These are phyloP conservation scores for Dasypogon diadema DNA, from an alignment of 2,888 invertebrate genomes.

Conservation along the genomic window DNA sequence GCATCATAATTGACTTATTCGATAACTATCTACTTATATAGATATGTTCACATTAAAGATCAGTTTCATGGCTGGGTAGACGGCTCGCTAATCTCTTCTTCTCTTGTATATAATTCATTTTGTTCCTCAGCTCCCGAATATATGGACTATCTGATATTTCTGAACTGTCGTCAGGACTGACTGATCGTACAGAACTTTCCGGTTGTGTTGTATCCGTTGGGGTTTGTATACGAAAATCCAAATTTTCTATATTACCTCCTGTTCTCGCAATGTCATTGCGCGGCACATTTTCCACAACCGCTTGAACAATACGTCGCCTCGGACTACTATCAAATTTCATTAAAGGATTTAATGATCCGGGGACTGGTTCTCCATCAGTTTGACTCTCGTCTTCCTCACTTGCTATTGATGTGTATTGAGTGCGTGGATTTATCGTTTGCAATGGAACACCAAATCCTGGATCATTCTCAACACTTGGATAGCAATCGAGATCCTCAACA, in stretches of 20 bases:
- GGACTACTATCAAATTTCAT: slow-evolving; percentile 8
- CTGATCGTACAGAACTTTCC: slow-evolving; percentile 14
- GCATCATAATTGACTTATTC: no score
- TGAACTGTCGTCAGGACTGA: slow-evolving; percentile 17
- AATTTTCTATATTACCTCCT: not conserved
- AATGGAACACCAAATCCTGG: slow-evolving; percentile 23
- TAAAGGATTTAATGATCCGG: not conserved
- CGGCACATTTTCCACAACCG: not conserved
- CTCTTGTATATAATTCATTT: slow-evolving; percentile 6
- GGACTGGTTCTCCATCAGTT: not conserved
- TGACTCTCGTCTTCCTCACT: not conserved
- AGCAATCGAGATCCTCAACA: slow-evolving; percentile 67
- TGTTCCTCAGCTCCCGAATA: slow-evolving; percentile 12
- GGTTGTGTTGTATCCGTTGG: slow-evolving; percentile 24
- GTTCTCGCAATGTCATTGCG: not conserved
- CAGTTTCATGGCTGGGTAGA: slow-evolving; percentile 10
- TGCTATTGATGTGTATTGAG: not conserved
- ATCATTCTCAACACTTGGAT: slow-evolving; percentile 57
- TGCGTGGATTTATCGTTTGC: not conserved
- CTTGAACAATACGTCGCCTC: not conserved
- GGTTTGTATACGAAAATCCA: slow-evolving; percentile 28
- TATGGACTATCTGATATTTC: slow-evolving; percentile 18
- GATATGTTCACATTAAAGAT: slow-evolving; percentile 16
- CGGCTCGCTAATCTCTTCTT: slow-evolving; percentile 9
- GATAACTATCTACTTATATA: no score